These are phyloP conservation scores for Platysternon megacephalum DNA, from an alignment of 2,113 vertebrate genomes.

Conservation along the genomic window DNA sequence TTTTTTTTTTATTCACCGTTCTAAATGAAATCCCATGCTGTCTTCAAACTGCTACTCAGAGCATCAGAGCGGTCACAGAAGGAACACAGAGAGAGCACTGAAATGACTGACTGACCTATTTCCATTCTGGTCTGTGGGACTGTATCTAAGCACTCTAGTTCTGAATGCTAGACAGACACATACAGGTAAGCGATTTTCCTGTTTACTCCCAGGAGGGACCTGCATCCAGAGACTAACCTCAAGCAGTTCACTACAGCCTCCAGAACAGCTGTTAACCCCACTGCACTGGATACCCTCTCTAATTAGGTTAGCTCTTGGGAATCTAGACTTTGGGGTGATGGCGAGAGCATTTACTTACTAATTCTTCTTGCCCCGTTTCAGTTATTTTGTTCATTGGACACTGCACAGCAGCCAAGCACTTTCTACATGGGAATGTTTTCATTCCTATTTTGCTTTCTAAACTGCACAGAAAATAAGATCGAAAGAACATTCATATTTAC, in stretches of 20 bases:
- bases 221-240: slow-evolving; percentile 13
- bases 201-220: background rate
- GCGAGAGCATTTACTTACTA: background rate
- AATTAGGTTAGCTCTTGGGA: slow-evolving; percentile 56
- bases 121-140: slow-evolving; percentile 44
- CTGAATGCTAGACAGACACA: slow-evolving; percentile 12
- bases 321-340: background rate
- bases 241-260: background rate
- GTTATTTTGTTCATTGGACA: background rate
- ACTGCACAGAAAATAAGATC: background rate
- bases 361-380: background rate
- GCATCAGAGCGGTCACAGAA: slow-evolving; percentile 43
- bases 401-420: background rate
- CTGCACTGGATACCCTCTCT: background rate
- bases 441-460: background rate
- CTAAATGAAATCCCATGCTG: slow-evolving; percentile 67
- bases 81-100: slow-evolving; percentile 45
- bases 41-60: slow-evolving; percentile 40
- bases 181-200: slow-evolving; percentile 22
- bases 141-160: background rate
- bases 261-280: slow-evolving; percentile 53
- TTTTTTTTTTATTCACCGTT: slow-evolving; percentile 18
- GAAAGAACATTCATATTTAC: background rate
- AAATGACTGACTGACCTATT: slow-evolving; percentile 63
- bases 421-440: background rate